Evolutionary conservation across 2,113 vertebrate species (phyloP), one percentile per base, ranked within the genome.

Genomic region (Platichthys flesus): DNA sequence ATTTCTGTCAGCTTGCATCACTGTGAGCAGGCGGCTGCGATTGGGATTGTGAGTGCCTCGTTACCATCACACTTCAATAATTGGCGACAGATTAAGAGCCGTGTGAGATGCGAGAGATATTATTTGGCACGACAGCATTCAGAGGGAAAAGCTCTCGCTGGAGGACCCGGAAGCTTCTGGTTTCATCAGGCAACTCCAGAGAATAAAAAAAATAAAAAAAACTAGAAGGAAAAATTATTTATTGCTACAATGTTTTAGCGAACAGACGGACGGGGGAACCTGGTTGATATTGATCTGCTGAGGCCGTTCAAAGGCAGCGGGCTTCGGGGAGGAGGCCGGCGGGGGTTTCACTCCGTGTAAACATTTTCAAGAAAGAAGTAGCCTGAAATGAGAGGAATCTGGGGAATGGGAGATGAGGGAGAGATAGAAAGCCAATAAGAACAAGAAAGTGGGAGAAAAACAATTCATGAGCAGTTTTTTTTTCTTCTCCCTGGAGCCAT

Each of bases 211-310:
- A 23, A 23, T n/a, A n/a, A n/a, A n/a, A n/a, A 70, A 69, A 60
- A 72, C 6, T 28, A 28, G 31, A 31, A 31, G 31, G 31, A 62
- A 61, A 72, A 64, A 79, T 73, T 26, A 67, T 54, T 75, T 47
- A 85, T 85, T 66, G 66, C 79, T 28, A 52, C 45, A 74, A 74
- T 83, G 74, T 88, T 89, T 82, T 31, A 68, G 77, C 21, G 21
- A 90, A 76, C 82, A 88, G 72, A 83, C 37, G 21, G 80, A 81
- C 35, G 57, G 85, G 85, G 67, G 74, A 82, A 61, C 14, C 23
- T 55, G 62, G 89, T 61, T 77, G 85, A 86, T 88, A 91, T 89
- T 90, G 90, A 92, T 92, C 86, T 88, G 79, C 79, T 74, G 76
- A 85, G 78, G 80, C 80, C 69, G 82, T 85, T 90, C 84, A 91